phyloP scores from a whole-genome alignment of 2,113 vertebrate species.

The Pyxicephalus adspersus region DNA sequence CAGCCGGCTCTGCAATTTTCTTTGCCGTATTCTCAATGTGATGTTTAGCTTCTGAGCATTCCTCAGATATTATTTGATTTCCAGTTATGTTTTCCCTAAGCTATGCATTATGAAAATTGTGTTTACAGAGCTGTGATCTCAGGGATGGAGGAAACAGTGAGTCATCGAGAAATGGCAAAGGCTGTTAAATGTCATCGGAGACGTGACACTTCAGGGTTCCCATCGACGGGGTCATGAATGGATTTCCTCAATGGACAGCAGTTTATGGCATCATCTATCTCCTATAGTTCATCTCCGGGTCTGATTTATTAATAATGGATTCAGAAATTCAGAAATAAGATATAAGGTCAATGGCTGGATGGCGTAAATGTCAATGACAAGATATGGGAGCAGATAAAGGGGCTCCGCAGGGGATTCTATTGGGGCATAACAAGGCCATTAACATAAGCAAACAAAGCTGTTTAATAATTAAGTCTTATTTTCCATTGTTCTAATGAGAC shows the following conservation, averaged over 20 bases:
- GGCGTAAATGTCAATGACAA: no score
- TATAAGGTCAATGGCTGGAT: no score
- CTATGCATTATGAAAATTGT: neutral
- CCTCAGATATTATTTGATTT: constrained; percentile 3
- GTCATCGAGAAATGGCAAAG: constrained; percentile 27
- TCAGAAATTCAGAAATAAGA: neutral
- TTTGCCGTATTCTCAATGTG: neutral
- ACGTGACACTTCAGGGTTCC: neutral
- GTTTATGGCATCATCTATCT: no score
- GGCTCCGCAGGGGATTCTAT: no score
- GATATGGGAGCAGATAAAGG: no score
- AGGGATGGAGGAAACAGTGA: constrained; percentile 22
- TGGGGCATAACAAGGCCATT: no score
- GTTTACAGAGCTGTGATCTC: constrained; percentile 30
- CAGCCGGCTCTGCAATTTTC: neutral
- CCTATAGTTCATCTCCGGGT: neutral
- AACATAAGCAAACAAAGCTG: no score
- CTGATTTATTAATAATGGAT: neutral
- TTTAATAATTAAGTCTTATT: no score
- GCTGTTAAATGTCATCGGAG: constrained; percentile 31
- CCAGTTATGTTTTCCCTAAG: neutral
- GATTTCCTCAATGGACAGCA: neutral
- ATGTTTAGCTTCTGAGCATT: neutral
- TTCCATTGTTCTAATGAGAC: no score
- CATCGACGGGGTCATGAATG: neutral